Percentiles rank a stretch among this genome's conserved stretches.
These are phyloP conservation scores for Monomorium pharaonis DNA, from an alignment of 1,140 invertebrate genomes.

Conservation along the genomic window DNA sequence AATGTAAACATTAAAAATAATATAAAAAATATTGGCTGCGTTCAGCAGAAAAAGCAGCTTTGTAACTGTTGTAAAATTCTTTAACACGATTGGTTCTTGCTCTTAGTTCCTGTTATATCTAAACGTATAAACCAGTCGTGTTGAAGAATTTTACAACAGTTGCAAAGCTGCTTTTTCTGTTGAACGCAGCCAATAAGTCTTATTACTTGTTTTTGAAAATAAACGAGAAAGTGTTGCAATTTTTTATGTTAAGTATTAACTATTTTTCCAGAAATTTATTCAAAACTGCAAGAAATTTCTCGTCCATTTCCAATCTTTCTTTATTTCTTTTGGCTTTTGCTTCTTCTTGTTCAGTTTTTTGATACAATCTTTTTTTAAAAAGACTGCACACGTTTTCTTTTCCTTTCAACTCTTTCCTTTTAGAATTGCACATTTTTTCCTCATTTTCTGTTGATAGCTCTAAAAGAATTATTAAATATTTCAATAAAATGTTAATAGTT, in stretches of 20 bases:
- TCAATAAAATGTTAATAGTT: neutral
- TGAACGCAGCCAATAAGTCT: too few relatives aligned
- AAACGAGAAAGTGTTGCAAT: neutral
- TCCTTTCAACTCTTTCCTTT: neutral
- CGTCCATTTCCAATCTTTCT: neutral
- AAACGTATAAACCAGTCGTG: too few relatives aligned
- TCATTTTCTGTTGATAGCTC: neutral
- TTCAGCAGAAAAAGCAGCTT: too few relatives aligned
- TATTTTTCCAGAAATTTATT: neutral
- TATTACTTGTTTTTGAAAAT: neutral
- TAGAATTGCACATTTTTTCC: neutral
- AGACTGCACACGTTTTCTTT: neutral
- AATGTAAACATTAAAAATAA: too few relatives aligned
- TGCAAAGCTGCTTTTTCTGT: too few relatives aligned
- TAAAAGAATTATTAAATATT: neutral
- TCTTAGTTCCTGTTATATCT: too few relatives aligned
- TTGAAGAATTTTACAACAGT: too few relatives aligned
- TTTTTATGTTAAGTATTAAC: neutral
- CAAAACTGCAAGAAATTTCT: neutral
- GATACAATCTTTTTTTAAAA: neutral
- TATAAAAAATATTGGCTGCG: too few relatives aligned
- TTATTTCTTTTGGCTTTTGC: neutral
- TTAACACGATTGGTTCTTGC: too few relatives aligned
- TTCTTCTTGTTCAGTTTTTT: neutral
- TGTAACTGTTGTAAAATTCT: too few relatives aligned